Conservation (phyloP, 2,113 vertebrate species). For the Prietella phreatophila region DNA sequence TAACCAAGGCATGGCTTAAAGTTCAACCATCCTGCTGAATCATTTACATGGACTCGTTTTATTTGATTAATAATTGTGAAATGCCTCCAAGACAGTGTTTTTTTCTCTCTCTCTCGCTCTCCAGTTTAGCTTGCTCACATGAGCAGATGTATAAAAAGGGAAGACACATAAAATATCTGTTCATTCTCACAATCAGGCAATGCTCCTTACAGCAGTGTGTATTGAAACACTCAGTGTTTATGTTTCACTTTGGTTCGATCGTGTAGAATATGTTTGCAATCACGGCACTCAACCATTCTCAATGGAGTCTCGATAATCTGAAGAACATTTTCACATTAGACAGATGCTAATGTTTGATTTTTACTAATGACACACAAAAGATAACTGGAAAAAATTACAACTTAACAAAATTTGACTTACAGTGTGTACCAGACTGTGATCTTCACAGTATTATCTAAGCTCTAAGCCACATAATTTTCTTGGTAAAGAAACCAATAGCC, state of each 20-base stretch:
- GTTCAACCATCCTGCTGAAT: not conserved
- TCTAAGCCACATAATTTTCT: slow-evolving; percentile 59
- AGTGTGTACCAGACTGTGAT: slow-evolving; percentile 28
- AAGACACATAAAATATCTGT: not conserved
- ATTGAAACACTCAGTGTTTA: not conserved
- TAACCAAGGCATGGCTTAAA: not conserved
- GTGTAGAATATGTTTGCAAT: not conserved
- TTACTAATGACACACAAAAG: slow-evolving; percentile 28
- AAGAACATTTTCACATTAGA: slow-evolving; percentile 37
- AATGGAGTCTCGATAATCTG: slow-evolving; percentile 40
- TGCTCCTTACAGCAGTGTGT: not conserved
- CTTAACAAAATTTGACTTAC: slow-evolving; percentile 9
- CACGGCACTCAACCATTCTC: not conserved
- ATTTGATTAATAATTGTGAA: not conserved
- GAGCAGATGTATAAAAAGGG: not conserved
- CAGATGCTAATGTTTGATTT: slow-evolving; percentile 42
- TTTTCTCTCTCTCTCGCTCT: not conserved
- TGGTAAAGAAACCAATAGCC: slow-evolving; percentile 52
- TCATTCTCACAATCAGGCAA: not conserved
- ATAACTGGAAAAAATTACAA: slow-evolving; percentile 1
- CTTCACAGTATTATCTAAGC: slow-evolving; percentile 56
- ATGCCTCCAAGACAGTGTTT: not conserved
- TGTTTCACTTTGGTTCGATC: not conserved
- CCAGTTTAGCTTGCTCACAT: not conserved
- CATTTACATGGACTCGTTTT: not conserved